Evolutionary conservation across 1,140 invertebrate species (phyloP).

Genomic region (Diprion similis): DNA sequence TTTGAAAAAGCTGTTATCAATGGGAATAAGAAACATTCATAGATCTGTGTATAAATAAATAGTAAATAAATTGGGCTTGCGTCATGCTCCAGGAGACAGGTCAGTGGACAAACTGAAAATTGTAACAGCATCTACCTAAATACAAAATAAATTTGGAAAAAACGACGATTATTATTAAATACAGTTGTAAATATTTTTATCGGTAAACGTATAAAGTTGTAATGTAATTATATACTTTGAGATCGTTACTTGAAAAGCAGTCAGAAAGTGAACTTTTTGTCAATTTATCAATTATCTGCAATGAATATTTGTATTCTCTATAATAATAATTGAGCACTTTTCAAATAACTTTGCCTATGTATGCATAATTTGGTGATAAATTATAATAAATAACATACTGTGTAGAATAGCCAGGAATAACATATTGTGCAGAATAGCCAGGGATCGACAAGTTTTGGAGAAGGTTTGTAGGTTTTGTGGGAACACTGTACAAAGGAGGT

Average conservation of each 20-base stretch:
- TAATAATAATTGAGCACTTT: neutral
- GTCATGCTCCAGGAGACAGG: conserved; percentile 49
- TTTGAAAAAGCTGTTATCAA: neutral
- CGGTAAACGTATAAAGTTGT: too few relatives aligned
- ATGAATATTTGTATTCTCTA: neutral
- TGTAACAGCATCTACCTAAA: conserved; percentile 14
- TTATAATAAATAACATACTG: neutral
- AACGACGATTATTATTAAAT: conserved; percentile 27
- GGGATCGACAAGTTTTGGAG: neutral
- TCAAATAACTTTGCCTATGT: neutral
- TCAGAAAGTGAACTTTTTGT: neutral
- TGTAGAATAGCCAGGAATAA: neutral
- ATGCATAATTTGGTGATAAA: neutral
- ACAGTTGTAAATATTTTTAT: conserved; percentile 14
- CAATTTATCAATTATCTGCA: neutral
- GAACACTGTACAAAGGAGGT: neutral
- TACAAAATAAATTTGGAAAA: conserved; percentile 47
- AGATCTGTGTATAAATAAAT: neutral
- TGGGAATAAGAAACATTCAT: neutral
- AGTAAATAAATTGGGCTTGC: conserved; percentile 14
- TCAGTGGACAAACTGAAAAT: conserved; percentile 17
- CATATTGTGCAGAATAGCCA: neutral
- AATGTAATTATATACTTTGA: conserved; percentile 10
- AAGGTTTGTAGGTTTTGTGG: neutral
- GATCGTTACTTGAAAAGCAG: conserved; percentile 9